These are phyloP conservation scores for Cataglyphis rosenhaueri DNA, from an alignment of 2,888 invertebrate species.

Conservation along the genomic window DNA sequence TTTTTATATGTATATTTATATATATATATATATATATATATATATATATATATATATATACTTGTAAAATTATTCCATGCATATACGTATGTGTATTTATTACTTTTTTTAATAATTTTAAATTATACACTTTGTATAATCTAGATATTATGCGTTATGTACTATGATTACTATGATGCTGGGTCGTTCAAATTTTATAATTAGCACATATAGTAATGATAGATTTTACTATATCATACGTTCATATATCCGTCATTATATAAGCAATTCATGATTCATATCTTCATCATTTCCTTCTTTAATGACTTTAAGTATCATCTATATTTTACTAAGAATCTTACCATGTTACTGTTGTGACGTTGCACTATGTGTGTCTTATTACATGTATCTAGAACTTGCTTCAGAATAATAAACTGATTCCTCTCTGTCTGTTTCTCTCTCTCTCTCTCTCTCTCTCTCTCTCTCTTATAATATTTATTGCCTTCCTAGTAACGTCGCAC, in stretches of 20 bases:
- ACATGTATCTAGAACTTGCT: not conserved
- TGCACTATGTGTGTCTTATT: not conserved
- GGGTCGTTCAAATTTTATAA: conserved; percentile 3
- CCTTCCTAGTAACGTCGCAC: not conserved
- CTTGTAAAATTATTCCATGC: not conserved
- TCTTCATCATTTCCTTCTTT: not conserved
- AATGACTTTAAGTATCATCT: conserved; percentile 1
- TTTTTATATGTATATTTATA: too few relatives aligned
- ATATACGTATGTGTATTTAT: not conserved
- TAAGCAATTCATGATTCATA: conserved; percentile 19
- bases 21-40: not conserved
- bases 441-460: too few relatives aligned
- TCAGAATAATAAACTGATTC: conserved; percentile 19
- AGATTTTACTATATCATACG: not conserved
- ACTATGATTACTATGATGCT: not conserved
- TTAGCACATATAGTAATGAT: not conserved
- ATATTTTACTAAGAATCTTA: not conserved
- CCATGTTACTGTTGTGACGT: not conserved
- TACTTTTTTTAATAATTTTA: not conserved
- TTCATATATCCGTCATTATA: not conserved
- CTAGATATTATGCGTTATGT: not conserved
- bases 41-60: not conserved
- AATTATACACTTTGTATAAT: not conserved
- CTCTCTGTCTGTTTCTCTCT: not conserved
- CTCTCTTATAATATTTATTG: conserved; percentile 33